Base-by-base conservation (phyloP, 2,888 invertebrate genomes). In the Melieria crassipennis region DNA sequence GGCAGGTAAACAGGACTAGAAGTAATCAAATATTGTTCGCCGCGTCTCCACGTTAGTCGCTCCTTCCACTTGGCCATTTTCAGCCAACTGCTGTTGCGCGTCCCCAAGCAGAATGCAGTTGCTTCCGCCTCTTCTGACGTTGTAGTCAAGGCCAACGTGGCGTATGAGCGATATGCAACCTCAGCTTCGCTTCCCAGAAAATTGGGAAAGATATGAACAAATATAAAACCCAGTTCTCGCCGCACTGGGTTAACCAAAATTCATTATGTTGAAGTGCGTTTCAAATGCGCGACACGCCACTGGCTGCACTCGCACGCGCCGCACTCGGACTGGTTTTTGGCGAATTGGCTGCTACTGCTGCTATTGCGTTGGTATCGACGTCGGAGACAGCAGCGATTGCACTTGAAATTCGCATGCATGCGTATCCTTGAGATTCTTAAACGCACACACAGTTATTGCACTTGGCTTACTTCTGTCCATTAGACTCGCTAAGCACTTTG, bases 381-480 rank as follows among this genome's bases (percentile, higher is more conserved):
- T 30, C 30, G 30, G 30, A 30, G 30, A 62, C 55, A 62, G 5
- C 16, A 11, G 7, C 43, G 50, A 52, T 45, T 74, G 74, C 71
- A 71, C 74, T 71, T 74, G 74, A 74, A 71, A 64, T 69, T 66
- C 30, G 57, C 65, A 61, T 50, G 45, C 13, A 16, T 66, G 52
- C n/a, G 42, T 65, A 60, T 74, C 74, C 74, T 74, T 74, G 74
- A 64, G 46, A 71, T 63, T 55, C 60, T 69, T 58, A 55, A 57
- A 68, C 65, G 61, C 50, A 71, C 64, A 68, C 47, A 68, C 69
- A 73, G 62, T 52, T 65, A 71, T 71, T 69, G 70, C 66, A 71
- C 69, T 73, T 75, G 73, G 67, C 65, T 73, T 65, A 65, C 68
- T 72, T 55, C 50, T 63, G 50, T 30, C 7, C 7, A 6, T 50